Evolutionary conservation across 1,140 invertebrate species (phyloP).

Genomic region (Caenorhabditis latens): DNA sequence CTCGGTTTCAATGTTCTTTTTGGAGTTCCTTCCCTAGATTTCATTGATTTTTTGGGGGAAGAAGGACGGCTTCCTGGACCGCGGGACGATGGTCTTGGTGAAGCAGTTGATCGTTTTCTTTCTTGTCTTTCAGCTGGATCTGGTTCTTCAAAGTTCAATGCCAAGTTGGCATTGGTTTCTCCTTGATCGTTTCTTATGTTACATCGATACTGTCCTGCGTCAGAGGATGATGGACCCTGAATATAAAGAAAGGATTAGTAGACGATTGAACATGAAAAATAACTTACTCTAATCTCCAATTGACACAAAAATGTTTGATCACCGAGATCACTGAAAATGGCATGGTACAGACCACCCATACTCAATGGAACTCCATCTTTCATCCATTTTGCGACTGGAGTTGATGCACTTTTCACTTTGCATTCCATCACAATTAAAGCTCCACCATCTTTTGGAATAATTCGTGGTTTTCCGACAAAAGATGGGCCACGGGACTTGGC

Average conservation of each 20-base stretch:
- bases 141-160: conserved; percentile 95
- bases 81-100: conserved; percentile 63
- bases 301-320: conserved; percentile 90
- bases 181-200: conserved; percentile 95
- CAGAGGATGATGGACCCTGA: conserved; percentile 89
- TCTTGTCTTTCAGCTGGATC: conserved; percentile 66
- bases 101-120: conserved; percentile 51
- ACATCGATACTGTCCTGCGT: conserved; percentile 97
- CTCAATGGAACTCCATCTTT: conserved; percentile 85
- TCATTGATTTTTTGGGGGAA: conserved; percentile 70
- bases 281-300: conserved; percentile 85
- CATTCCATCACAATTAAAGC: conserved; percentile 95
- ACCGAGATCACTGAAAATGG: conserved; percentile 88
- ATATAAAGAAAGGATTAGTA: conserved; percentile 65
- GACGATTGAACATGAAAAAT: not conserved
- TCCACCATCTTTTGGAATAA: conserved; percentile 92
- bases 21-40: conserved; percentile 76
- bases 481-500: conserved; percentile 88
- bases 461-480: conserved; percentile 94
- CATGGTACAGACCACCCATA: conserved; percentile 89
- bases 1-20: conserved; percentile 69
- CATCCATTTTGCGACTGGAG: conserved; percentile 85
- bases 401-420: conserved; percentile 91
- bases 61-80: conserved; percentile 70
- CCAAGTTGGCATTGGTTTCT: conserved; percentile 94